Evolutionary conservation across 2,797 vertebrate genomes (phyloP).

Genomic region (Apodemus agrarius): DNA sequence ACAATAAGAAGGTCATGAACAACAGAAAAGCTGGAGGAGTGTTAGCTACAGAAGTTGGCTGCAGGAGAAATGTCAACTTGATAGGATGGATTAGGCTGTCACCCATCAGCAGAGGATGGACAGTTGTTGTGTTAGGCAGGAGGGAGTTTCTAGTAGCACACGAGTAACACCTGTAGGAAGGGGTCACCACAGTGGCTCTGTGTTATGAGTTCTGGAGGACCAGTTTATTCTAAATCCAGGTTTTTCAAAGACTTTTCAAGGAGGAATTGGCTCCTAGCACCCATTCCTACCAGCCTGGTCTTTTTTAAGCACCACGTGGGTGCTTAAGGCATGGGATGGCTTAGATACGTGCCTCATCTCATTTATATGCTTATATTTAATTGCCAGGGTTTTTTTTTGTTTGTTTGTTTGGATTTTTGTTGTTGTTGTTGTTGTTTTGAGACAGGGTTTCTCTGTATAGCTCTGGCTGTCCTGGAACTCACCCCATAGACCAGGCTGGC

Average conservation of each 20-base stretch:
- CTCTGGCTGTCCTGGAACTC: too few relatives aligned
- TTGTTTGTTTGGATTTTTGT: too few relatives aligned
- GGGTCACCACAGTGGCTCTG: too few relatives aligned
- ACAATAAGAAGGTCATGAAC: not conserved
- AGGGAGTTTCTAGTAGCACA: not conserved
- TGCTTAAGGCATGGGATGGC: not conserved
- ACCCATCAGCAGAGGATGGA: not conserved
- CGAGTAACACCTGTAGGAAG: not conserved
- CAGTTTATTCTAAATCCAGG: not conserved
- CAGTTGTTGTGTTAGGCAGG: not conserved
- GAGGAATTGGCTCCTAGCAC: too few relatives aligned
- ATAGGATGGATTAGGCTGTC: too few relatives aligned
- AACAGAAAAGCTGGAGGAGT: not conserved
- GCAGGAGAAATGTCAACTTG: not conserved
- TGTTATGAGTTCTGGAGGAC: not conserved
- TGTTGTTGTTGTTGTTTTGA: too few relatives aligned
- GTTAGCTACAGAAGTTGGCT: not conserved
- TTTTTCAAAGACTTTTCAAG: constrained; percentile 5
- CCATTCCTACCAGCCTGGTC: too few relatives aligned
- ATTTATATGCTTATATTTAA: not conserved
- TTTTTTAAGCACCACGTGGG: not conserved
- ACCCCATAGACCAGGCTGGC: too few relatives aligned
- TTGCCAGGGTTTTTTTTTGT: too few relatives aligned
- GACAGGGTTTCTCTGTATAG: too few relatives aligned
- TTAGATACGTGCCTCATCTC: too few relatives aligned